Evolutionary conservation across 2,113 vertebrate species (phyloP).

Genomic region (Promerops cafer): DNA sequence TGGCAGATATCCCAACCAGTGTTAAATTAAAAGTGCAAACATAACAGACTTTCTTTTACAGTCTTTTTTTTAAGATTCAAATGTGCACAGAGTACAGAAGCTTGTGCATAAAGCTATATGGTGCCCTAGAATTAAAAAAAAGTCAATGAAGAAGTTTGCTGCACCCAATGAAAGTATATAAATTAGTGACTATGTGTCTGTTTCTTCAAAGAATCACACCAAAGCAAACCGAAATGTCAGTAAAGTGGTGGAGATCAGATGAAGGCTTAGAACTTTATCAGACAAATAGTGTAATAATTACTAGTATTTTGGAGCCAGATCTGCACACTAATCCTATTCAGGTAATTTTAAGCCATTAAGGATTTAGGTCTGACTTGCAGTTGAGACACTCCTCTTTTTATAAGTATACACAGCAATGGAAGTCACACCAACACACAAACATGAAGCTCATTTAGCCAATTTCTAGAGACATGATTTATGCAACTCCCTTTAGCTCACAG

Average conservation of each 20-base stretch:
- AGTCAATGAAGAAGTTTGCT: neutral
- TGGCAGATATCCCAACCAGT: slow-evolving; percentile 65
- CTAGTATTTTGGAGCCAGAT: neutral
- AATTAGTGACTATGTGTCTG: neutral
- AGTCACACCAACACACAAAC: neutral
- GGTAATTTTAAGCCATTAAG: neutral
- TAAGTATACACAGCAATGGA: neutral
- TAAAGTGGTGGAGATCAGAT: neutral
- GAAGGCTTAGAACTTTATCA: neutral
- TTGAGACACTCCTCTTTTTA: neutral
- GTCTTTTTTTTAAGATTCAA: neutral
- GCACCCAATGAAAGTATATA: neutral
- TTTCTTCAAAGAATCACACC: neutral
- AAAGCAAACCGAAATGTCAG: neutral
- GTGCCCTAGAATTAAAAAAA: neutral
- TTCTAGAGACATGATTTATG: neutral
- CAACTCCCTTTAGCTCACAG: neutral
- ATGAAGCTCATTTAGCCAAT: neutral
- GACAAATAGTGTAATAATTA: neutral
- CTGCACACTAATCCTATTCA: neutral
- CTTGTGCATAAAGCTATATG: neutral
- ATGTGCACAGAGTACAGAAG: neutral
- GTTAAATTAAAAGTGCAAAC: slow-evolving; percentile 69
- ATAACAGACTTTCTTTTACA: slow-evolving; percentile 15
- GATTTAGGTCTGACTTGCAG: neutral